Evolutionary conservation across 2,797 vertebrate genomes (phyloP), one percentile per base, ranked within the genome.

Genomic region (Varecia variegata): DNA sequence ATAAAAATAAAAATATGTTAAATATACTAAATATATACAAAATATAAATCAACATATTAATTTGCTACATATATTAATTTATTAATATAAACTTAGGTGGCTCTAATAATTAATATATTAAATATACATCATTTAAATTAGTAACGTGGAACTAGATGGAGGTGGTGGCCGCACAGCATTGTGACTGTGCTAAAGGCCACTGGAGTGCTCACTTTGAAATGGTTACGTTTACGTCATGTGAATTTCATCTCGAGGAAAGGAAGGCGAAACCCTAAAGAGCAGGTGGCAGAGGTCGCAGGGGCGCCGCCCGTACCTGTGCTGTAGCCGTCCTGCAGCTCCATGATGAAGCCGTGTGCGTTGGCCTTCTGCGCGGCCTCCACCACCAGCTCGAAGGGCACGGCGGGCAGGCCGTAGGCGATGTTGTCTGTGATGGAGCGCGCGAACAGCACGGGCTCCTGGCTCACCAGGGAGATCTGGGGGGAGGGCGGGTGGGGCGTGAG

Each of bases 371-470:
- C 99, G 0, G 99, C 99, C 97, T 99, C 98, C 27, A 99, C 98
- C 43, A 99, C 99, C 0, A 96, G 94, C 96, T 99, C 99, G 1
- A 98, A 98, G 56, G 99, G 98, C 88, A 98, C 94, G 0, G 99
- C 97, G 2, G 97, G 98, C 95, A 99, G 98, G 62, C 99, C 99
- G 0, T 99, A 99, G 14, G 99, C 98, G 97, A 99, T 99, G 97
- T 99, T 99, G 94, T 99, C 99, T 0, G 99, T 97, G 25, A 99
- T 99, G 0, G 99, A 99, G 35, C 99, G 99, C 65, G 99, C 99
- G 0, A 99, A 99, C 71, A 99, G 98, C 90, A 99, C 99, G 0
- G 99, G 99, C 97, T 99, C 99, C 97, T 99, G 99, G 96, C 99
- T 99, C 95, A 99, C 99, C 96, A 99, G 98, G 68, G 99, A 99